A percentile compares a stretch with the other conserved stretches of the same genome.
These are phyloP conservation scores for Triops cancriformis DNA, from an alignment of 1,140 invertebrate genomes.

Conservation along the genomic window DNA sequence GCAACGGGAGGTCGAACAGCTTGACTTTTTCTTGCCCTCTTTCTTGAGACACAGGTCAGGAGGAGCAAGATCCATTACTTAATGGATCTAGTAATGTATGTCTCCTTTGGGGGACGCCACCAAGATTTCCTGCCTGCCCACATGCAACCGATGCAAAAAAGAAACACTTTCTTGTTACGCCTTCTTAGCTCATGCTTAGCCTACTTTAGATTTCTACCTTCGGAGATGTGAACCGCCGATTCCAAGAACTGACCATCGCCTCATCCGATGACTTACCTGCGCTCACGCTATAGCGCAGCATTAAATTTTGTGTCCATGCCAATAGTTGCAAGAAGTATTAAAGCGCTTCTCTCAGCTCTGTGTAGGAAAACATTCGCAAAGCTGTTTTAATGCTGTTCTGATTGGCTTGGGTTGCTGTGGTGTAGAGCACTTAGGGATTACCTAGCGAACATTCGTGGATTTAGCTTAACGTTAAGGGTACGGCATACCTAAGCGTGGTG, in stretches of 20 bases:
- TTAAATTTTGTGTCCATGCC: too few species aligned
- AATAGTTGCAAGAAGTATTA: too few species aligned
- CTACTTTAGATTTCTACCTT: too few species aligned
- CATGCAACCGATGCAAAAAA: background rate
- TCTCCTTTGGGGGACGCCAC: background rate
- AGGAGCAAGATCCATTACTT: slow-evolving; percentile 3
- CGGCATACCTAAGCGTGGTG: background rate
- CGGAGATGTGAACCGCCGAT: too few species aligned
- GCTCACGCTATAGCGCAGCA: too few species aligned
- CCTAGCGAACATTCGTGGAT: background rate
- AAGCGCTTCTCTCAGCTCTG: too few species aligned
- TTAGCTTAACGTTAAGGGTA: background rate
- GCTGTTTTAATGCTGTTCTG: too few species aligned
- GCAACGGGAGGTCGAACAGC: background rate
- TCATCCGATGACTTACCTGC: too few species aligned
- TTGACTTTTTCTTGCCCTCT: background rate
- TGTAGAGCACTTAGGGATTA: too few species aligned
- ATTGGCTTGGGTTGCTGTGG: too few species aligned
- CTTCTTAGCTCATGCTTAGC: background rate
- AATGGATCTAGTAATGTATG: background rate
- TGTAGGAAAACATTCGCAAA: too few species aligned
- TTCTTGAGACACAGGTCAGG: background rate
- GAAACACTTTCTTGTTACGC: background rate
- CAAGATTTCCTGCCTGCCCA: background rate
- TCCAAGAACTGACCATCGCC: too few species aligned